Evolutionary conservation across 1,140 invertebrate species (phyloP), one percentile per base, ranked within the genome.

Genomic region (Brachionus paranguensis): DNA sequence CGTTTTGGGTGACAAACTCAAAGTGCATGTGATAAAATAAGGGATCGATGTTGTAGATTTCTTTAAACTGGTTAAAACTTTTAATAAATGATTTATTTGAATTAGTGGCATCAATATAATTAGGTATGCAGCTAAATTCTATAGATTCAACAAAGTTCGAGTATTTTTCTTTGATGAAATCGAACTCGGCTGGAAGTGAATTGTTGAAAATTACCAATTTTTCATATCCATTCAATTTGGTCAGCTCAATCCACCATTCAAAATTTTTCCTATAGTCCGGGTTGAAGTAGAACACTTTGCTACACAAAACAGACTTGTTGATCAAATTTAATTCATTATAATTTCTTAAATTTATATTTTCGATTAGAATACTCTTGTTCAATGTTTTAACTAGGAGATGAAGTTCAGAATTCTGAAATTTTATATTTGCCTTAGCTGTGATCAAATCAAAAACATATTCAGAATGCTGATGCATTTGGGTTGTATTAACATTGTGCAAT

Each of bases 1-100:
- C 68, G 17, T 72, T 72, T 43, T 72, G 68, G n/a, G 68, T 72
- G 17, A 72, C 33, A 41, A 41, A 72, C 17, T 72, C 68, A 72
- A 72, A 72, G 37, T 72, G 68, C 68, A 72, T 72, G n/a, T 72
- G 68, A 43, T 72, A 43, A 14, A 10, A 72, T 11, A 72, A 43
- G 11, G 68, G 68, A 43, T 72, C 68, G 17, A 72, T 72, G 10
- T 72, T 72, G 68, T 72, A 72, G 4, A 72, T 10, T 17, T 41
- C 11, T 72, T 72, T 72, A 12, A 72, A 41, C 3, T 72, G 14
- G 20, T 43, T 72, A 43, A 72, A 72, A 17, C 12, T 72, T 17
- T 2, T 72, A 14, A 72, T 43, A 41, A 17, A 41, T 17, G 68
- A 20, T 68, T 7, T 68, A 20, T 20, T 41, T 41, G 33, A 7